Evolutionary conservation across 2,113 vertebrate genomes (phyloP), one percentile per base, ranked within the genome.

Genomic region (Rafetus swinhoei): DNA sequence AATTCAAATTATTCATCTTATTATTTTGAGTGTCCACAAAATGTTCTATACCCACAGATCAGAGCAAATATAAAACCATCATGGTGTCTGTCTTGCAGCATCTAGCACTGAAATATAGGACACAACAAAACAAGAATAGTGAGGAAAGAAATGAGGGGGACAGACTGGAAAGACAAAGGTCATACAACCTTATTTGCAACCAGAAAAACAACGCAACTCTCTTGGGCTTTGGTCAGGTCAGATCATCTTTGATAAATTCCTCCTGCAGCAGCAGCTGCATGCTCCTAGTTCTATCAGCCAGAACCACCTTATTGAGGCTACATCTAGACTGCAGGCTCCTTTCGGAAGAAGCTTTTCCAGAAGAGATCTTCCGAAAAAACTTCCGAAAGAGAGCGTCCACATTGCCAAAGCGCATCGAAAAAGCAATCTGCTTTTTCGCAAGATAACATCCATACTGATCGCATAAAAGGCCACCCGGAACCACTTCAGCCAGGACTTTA

Each of bases 101-200:
- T 25, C 74, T 77, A 45, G 50, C 35, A 45, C 50, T 27, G 35
- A 45, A 25, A 50, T 50, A 7, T 25, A 77, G 39, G 39, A 77
- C 11, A 25, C 22, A 45, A 77, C 74, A 77, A 50, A 50, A 77
- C 24, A 77, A 77, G 72, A 39, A 13, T 45, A 39, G 11, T 45
- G 35, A 24, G 21, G 21, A 76, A 76, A n/a, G 14, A 69, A 69
- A 69, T 7, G 29, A n/a, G 45, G 21, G 82, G 69, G 59, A 85
- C 55, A 81, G 60, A 86, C 76, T 89, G 76, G 81, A 93, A 59
- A 85, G 77, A 56, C 35, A 39, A 89, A 85, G 84, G 86, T 92
- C 89, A 88, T 72, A 88, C 6, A 50, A 19, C 65, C 65, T 35
- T 54, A 14, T 54, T 6, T 72, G 65, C 65, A 72, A 72, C 45